Base-by-base conservation (phyloP, 1,140 invertebrate genomes). In the Macrocentrus cingulum region DNA sequence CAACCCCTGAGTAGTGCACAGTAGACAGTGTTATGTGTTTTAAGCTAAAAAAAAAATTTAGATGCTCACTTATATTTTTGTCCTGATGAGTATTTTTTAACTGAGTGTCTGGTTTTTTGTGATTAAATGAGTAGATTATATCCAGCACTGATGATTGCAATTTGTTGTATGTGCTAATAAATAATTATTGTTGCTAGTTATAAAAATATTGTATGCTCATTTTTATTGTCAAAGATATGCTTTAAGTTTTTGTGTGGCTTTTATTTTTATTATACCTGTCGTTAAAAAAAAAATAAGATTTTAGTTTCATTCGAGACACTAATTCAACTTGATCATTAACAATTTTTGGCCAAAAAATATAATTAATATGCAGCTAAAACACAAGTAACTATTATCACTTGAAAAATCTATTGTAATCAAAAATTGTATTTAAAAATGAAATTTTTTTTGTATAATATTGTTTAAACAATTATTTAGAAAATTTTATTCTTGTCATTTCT, bases 1-100 rank as follows among this genome's bases (percentile, higher is more conserved):
- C 41, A 53, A 42, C 42, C 49, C 48, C 45, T 50, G 16, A 36
- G 32, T 41, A 39, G 23, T 57, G 45, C 50, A 48, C 34, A 42
- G 25, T 56, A 51, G 46, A 54, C 49, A 45, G 18, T 37, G 25
- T 42, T 58, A 50, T 50, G 44, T 34, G 25, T 20, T 16, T 32
- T n/a, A 44, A 32, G n/a, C n/a, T n/a, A n/a, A n/a, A n/a, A n/a
- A n/a, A n/a, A n/a, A n/a, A n/a, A n/a, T n/a, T n/a, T n/a, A n/a
- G 15, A 51, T 16, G 32, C 13, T 52, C 19, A 39, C 11, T 34
- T 7, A 34, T 34, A 7, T 51, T 51, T 51, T 51, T 20, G 49
- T 29, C n/a, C 32, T 51, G 49, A 32, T 18, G 9, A 37, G 37
- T 37, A 11, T 51, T 51, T n/a, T 32, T 49, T 18, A 22, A 34